These are phyloP conservation scores for Xyliphius kryptos DNA, from an alignment of 2,113 vertebrate species.

Conservation along the genomic window DNA sequence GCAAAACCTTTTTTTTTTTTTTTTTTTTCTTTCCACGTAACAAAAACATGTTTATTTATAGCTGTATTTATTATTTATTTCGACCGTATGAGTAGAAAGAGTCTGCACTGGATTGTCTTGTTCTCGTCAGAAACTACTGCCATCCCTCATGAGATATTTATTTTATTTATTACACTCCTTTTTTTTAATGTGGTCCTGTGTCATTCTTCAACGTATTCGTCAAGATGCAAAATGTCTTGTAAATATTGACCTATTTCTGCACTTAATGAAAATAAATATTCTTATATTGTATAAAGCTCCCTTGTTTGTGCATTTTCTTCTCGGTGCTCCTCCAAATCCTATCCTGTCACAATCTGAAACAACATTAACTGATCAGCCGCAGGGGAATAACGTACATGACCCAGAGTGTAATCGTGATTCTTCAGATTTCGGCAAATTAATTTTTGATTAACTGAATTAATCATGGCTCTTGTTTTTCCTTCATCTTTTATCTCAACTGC, in stretches of 20 bases:
- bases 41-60: constrained; percentile 70
- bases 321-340: too few species aligned
- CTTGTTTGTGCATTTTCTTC: constrained; percentile 10
- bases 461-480: neutral
- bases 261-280: constrained; percentile 68
- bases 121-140: constrained; percentile 45
- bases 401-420: too few species aligned
- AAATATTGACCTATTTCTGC: constrained; percentile 21
- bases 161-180: constrained; percentile 69
- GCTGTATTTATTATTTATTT: constrained; percentile 79
- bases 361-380: too few species aligned
- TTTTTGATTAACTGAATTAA: neutral
- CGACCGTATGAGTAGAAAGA: constrained; percentile 48
- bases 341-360: too few species aligned
- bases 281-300: constrained; percentile 68
- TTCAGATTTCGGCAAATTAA: too few species aligned
- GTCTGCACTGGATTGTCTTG: constrained; percentile 53
- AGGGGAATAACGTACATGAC: too few species aligned
- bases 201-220: constrained; percentile 4
- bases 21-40: constrained; percentile 40
- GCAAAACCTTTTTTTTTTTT: constrained; percentile 32
- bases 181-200: constrained; percentile 20
- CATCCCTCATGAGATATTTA: constrained; percentile 60
- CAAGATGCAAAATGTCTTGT: constrained; percentile 20
- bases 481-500: neutral